phyloP scores from a whole-genome alignment of 2,888 invertebrate genomes.

The Ophion ellenae region DNA sequence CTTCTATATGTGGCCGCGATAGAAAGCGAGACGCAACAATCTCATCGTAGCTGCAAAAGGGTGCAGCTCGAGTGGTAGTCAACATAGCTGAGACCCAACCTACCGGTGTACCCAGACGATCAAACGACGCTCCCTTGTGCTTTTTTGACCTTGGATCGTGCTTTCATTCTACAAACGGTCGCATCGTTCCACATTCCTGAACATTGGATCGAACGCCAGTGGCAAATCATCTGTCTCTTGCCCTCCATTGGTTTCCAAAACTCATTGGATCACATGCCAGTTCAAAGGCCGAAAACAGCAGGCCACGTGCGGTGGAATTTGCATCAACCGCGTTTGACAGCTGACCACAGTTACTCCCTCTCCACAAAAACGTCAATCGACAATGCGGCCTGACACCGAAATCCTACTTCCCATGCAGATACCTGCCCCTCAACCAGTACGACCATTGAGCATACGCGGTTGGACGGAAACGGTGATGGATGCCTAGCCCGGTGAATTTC shows the following conservation, averaged over 20 bases:
- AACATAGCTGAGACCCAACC: not conserved
- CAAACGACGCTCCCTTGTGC: not conserved
- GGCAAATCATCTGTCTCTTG: not conserved
- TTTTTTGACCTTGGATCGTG: not conserved
- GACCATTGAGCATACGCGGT: not conserved
- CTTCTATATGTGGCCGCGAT: not conserved
- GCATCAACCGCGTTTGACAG: not conserved
- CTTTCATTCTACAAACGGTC: not conserved
- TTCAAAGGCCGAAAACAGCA: not conserved
- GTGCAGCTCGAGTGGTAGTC: not conserved
- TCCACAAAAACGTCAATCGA: not conserved
- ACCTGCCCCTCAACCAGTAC: not conserved
- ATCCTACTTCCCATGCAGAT: not conserved
- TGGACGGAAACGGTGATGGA: not conserved
- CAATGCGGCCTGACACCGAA: not conserved
- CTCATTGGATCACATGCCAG: slow-evolving; percentile 4
- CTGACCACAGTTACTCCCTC: not conserved
- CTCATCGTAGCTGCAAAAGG: slow-evolving; percentile 15
- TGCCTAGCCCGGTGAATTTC: not conserved
- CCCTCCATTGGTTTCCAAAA: not conserved
- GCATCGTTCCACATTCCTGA: not conserved
- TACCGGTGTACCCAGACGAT: not conserved
- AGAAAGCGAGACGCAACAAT: not conserved
- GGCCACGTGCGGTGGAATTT: not conserved
- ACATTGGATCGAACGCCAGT: not conserved